A percentile compares a stretch with the other conserved stretches of the same genome.
These are phyloP conservation scores for Hylia prasina DNA, from an alignment of 2,113 vertebrate genomes.

Conservation along the genomic window DNA sequence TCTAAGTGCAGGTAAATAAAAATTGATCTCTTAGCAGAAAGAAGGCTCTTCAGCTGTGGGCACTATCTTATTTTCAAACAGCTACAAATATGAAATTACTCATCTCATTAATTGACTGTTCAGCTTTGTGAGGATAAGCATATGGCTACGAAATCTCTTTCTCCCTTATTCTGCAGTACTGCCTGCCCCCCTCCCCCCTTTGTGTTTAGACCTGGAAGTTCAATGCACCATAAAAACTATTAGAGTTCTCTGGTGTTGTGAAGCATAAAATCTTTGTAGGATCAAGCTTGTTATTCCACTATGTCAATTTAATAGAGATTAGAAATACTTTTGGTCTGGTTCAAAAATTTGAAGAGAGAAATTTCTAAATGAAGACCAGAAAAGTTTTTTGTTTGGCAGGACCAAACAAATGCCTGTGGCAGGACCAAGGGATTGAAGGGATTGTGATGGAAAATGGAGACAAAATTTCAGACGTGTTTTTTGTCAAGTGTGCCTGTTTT, in stretches of 20 bases:
- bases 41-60: not conserved
- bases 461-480: not conserved
- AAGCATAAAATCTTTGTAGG: not conserved
- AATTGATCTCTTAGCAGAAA: not conserved
- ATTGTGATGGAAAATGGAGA: not conserved
- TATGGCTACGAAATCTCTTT: constrained; percentile 7
- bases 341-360: not conserved
- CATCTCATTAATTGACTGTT: constrained; percentile 12
- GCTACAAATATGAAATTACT: constrained; percentile 19
- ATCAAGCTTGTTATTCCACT: not conserved
- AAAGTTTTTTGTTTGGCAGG: not conserved
- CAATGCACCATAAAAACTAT: constrained; percentile 29
- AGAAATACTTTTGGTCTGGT: not conserved
- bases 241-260: not conserved
- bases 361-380: not conserved
- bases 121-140: constrained; percentile 25
- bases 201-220: constrained; percentile 39
- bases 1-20: constrained; percentile 4
- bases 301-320: not conserved
- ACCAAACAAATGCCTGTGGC: not conserved
- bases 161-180: not conserved
- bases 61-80: not conserved
- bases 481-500: not conserved
- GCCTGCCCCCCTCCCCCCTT: not conserved
- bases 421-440: not conserved